phyloP scores from a whole-genome alignment of 2,888 invertebrate species.

The Lithophane leautieri region DNA sequence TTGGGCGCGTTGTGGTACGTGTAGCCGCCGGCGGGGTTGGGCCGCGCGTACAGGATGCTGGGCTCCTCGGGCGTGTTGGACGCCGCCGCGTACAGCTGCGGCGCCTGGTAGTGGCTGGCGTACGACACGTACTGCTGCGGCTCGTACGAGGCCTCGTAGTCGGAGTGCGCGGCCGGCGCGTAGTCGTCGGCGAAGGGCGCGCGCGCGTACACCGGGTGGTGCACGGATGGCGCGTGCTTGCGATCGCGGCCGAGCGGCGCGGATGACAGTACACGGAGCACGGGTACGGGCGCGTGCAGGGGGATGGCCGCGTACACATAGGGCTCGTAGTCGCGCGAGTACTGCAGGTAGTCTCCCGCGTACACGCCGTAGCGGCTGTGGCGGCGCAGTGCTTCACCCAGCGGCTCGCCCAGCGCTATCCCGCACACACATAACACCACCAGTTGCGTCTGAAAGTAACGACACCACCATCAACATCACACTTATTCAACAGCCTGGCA shows the following conservation, averaged over 20 bases:
- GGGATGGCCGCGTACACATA: constrained; percentile 82
- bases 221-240: constrained; percentile 66
- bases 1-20: constrained; percentile 75
- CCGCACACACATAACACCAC: constrained; percentile 69
- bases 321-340: constrained; percentile 76
- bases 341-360: constrained; percentile 69
- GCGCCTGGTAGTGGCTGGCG: constrained; percentile 31
- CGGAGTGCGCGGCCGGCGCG: constrained; percentile 28
- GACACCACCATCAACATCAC: constrained; percentile 8
- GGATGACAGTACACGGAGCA: constrained; percentile 77
- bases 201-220: constrained; percentile 65
- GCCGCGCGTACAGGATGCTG: constrained; percentile 82
- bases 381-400: constrained; percentile 67
- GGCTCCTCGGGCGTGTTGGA: constrained; percentile 54
- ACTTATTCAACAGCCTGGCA: not conserved
- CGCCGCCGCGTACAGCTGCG: constrained; percentile 46
- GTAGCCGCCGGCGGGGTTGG: constrained; percentile 80
- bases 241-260: constrained; percentile 65
- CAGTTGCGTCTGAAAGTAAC: constrained; percentile 71
- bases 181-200: constrained; percentile 55
- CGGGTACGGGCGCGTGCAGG: constrained; percentile 80
- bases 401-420: constrained; percentile 66
- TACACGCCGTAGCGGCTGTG: constrained; percentile 73
- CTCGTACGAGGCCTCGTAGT: constrained; percentile 56
- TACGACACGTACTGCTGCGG: constrained; percentile 40